Evolutionary conservation across 2,113 vertebrate genomes (phyloP).

Genomic region (Apaloderma vittatum): DNA sequence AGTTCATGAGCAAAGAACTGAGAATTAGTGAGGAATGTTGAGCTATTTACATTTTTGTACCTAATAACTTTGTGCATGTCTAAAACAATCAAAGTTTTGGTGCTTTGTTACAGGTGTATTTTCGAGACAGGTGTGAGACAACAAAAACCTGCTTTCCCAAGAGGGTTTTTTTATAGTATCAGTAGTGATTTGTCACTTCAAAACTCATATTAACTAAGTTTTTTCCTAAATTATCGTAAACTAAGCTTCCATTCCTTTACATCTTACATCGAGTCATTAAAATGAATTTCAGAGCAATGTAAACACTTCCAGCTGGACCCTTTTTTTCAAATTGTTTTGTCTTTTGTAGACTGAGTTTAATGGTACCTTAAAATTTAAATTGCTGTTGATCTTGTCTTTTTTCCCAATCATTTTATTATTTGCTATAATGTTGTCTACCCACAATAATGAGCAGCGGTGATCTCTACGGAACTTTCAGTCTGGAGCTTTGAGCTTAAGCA

Average conservation of each 20-base stretch:
- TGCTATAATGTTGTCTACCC: not conserved
- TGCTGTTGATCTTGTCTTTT: not conserved
- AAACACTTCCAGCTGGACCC: not conserved
- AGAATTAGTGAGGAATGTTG: not conserved
- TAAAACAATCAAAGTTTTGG: not conserved
- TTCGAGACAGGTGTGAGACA: not conserved
- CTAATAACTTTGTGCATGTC: not conserved
- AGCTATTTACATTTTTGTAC: not conserved
- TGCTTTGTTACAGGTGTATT: not conserved
- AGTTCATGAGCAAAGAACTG: not conserved
- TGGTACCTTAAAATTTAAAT: not conserved
- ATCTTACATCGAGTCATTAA: not conserved
- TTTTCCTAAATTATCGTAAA: not conserved
- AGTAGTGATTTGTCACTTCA: not conserved
- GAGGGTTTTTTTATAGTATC: not conserved
- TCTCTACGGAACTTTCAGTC: not conserved
- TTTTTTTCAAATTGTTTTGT: not conserved
- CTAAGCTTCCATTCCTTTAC: not conserved
- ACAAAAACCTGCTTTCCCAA: not conserved
- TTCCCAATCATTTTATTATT: not conserved
- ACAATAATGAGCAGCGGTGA: not conserved
- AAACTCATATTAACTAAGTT: not conserved
- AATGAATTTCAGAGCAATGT: not conserved
- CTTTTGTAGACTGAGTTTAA: not conserved
- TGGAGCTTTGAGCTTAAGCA: not conserved